Evolutionary conservation across 2,797 vertebrate species (phyloP), one percentile per base, ranked within the genome.

Genomic region (Natrix natrix): DNA sequence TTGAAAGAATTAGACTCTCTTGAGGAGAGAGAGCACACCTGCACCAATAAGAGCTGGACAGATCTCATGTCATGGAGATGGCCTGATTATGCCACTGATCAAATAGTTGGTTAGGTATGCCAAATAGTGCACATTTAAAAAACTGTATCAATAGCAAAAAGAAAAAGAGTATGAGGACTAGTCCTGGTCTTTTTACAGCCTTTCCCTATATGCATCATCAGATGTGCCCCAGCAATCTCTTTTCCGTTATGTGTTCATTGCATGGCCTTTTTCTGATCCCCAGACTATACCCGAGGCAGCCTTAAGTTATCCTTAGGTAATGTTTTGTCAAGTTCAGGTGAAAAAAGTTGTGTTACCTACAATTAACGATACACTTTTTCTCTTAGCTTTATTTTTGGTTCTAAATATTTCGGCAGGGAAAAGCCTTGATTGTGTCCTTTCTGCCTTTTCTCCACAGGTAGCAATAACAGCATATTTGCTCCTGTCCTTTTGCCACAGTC

Each of bases 401-500:
- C 60, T 56, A 26, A 78, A 20, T 20, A 37, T 20, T 91, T 26
- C 5, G 3, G 13, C 14, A n/a, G 8, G 10, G 7, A 37, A 22
- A 61, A 24, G 13, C 13, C 17, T 13, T 28, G 54, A 83, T 55
- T 4, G 28, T n/a, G 28, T 32, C 12, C 54, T 63, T 89, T 86
- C 48, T 61, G 11, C 32, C 17, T 60, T 86, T 11, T n/a, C 87
- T 55, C 63, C 56, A 83, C 90, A 99, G 99, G 98, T 93, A 98
- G 93, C 55, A 93, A 97, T 97, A 99, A 98, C 96, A 98, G 98
- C 96, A 98, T 99, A 95, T 99, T 99, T 37, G 98, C 98, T 94
- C 96, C 98, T 0, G 98, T 99, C 94, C 97, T 98, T 86, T 97
- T 98, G 94, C 99, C 98, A 8, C 97, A 98, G 94, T 98, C 98